phyloP scores from a whole-genome alignment of 2,113 vertebrate species.

The Gallinago jamesoni region DNA sequence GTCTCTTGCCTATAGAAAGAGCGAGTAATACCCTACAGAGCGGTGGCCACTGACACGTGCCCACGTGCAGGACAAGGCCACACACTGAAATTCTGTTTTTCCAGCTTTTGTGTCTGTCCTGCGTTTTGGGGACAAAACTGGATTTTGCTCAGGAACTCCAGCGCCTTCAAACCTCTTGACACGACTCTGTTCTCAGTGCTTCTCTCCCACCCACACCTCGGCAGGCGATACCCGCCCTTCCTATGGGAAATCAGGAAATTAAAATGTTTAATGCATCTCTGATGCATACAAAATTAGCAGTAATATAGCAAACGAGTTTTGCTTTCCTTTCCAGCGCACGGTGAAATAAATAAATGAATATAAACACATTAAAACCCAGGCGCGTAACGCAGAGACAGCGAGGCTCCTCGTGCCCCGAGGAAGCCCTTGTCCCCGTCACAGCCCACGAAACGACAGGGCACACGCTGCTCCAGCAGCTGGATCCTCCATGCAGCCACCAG shows the following conservation, averaged over 20 bases:
- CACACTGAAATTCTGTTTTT: not conserved
- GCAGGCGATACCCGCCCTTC: not conserved
- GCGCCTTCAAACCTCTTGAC: not conserved
- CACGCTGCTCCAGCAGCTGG: constrained; percentile 45
- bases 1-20: not conserved
- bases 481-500: not conserved
- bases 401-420: not conserved
- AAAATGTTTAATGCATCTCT: not conserved
- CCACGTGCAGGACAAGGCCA: not conserved
- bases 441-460: constrained; percentile 46
- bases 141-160: not conserved
- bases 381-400: not conserved
- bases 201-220: accelerated
- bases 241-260: not conserved
- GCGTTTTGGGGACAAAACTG: not conserved
- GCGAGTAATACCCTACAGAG: not conserved
- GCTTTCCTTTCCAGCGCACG: not conserved
- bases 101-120: not conserved
- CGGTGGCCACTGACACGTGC: not conserved
- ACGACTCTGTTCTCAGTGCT: not conserved
- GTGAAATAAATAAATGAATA: not conserved
- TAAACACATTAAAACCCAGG: not conserved
- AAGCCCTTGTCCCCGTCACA: constrained; percentile 38
- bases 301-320: not conserved
- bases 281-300: not conserved